Percentiles rank a stretch among this genome's conserved stretches.
Evolutionary conservation across 2,888 invertebrate genomes (phyloP).

Genomic region (Loripinus fragilis): DNA sequence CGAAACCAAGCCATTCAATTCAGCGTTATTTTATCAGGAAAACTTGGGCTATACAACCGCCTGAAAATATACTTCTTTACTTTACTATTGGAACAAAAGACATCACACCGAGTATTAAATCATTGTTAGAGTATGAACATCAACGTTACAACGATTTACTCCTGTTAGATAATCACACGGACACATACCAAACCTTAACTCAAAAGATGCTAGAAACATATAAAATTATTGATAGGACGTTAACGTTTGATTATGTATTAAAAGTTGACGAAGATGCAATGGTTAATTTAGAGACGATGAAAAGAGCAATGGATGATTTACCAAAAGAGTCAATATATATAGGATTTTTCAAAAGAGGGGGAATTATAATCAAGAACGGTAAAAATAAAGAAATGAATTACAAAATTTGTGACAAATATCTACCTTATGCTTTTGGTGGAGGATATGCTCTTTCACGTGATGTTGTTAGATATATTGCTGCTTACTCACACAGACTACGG

Average conservation of each 20-base stretch:
- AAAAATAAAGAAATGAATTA: conserved; percentile 96
- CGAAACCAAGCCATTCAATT: conserved; percentile 89
- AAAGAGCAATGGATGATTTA: conserved; percentile 87
- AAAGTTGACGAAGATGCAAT: conserved; percentile 99
- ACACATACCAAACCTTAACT: conserved; percentile 91
- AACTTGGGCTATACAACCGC: conserved; percentile 89
- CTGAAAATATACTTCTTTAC: conserved; percentile 86
- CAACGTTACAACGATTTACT: conserved; percentile 88
- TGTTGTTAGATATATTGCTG: conserved; percentile 91
- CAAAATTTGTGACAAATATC: conserved; percentile 94
- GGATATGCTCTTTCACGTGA: conserved; percentile 95
- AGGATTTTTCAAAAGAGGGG: conserved; percentile 97
- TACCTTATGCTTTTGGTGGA: conserved; percentile 88
- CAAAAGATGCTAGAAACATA: conserved; percentile 90
- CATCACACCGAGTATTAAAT: conserved; percentile 83
- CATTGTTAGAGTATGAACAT: conserved; percentile 84
- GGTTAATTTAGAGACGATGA: conserved; percentile 90
- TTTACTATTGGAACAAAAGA: conserved; percentile 89
- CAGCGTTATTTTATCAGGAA: conserved; percentile 90
- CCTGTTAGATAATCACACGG: conserved; percentile 89
- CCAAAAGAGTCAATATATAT: conserved; percentile 90
- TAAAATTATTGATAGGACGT: no score
- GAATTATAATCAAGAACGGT: conserved; percentile 90
- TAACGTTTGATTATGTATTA: conserved; percentile 90
- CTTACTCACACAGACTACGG: conserved; percentile 89